phyloP scores from a whole-genome alignment of 2,888 invertebrate genomes.

The Drosophila monieri region DNA sequence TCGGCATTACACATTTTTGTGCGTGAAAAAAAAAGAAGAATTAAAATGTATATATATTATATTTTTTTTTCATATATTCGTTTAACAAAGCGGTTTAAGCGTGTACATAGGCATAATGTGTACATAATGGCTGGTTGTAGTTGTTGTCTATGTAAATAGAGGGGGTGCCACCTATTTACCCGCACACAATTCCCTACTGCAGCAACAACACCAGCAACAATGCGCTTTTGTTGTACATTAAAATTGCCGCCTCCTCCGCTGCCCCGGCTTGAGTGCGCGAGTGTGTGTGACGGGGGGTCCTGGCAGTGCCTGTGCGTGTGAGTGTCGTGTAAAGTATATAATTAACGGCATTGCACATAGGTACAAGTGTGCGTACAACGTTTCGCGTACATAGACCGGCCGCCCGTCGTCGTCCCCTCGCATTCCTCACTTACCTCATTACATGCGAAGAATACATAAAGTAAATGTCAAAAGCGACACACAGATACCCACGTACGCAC shows the following conservation, averaged over 20 bases:
- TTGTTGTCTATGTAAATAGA: conserved; percentile 58
- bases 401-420: conserved; percentile 12
- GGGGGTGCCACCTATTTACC: conserved; percentile 55
- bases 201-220: conserved; percentile 51
- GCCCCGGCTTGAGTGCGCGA: conserved; percentile 20
- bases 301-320: conserved; percentile 40
- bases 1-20: conserved; percentile 59
- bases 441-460: conserved; percentile 71
- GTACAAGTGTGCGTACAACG: conserved; percentile 34
- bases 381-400: conserved; percentile 62
- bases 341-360: conserved; percentile 70
- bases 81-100: conserved; percentile 55
- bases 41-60: conserved; percentile 31
- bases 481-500: conserved; percentile 48
- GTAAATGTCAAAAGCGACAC: conserved; percentile 77
- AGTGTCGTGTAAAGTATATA: conserved; percentile 71
- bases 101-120: conserved; percentile 45
- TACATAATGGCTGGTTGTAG: conserved; percentile 44
- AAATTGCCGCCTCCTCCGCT: conserved; percentile 61
- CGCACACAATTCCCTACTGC: conserved; percentile 58
- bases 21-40: conserved; percentile 67
- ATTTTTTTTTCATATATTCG: conserved; percentile 44
- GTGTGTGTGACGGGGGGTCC: conserved; percentile 34
- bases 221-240: conserved; percentile 76
- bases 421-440: conserved; percentile 53